Evolutionary conservation across 2,888 invertebrate species (phyloP), one percentile per base, ranked within the genome.

Genomic region (Agrenia bidenticulata): DNA sequence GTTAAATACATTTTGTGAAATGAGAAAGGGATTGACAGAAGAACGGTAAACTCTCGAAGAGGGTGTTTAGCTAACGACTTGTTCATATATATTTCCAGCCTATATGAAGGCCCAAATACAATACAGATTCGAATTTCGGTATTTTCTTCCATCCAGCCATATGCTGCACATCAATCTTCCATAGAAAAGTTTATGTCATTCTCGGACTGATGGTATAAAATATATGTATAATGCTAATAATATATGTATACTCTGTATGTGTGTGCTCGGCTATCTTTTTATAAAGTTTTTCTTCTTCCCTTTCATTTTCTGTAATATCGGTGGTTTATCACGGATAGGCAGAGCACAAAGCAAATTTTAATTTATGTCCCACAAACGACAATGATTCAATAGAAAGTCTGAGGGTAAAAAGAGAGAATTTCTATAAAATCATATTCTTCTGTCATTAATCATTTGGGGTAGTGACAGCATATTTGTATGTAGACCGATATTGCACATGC

Each of bases 401-500:
- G 75, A 74, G 70, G 73, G 72, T 69, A 69, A 72, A 74, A 76
- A 77, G 71, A 73, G 71, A 71, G 73, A 73, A 74, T 69, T 76
- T 75, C 73, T 74, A 72, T 76, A 72, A 76, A 76, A 77, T 76
- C 74, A 75, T 74, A 74, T 76, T 76, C 75, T 73, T 73, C 72
- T 74, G 73, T 75, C 77, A 77, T 77, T 77, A 77, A 77, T 77
- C 77, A 77, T 73, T 67, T 72, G 66, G 54, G 59, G 66, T 70
- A 73, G 74, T 77, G 77, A 77, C 77, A 77, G 77, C 68, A 74
- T 76, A 77, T 77, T 77, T 77, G 77, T 77, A 77, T 77, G 75
- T 73, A 73, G 73, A 74, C 73, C 74, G 74, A 77, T 77, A 77
- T 77, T 76, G 75, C 77, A 75, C 76, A 76, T 76, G 76, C 77